Conservation (phyloP, 2,888 invertebrate genomes). For the Pilophorus perplexus region DNA sequence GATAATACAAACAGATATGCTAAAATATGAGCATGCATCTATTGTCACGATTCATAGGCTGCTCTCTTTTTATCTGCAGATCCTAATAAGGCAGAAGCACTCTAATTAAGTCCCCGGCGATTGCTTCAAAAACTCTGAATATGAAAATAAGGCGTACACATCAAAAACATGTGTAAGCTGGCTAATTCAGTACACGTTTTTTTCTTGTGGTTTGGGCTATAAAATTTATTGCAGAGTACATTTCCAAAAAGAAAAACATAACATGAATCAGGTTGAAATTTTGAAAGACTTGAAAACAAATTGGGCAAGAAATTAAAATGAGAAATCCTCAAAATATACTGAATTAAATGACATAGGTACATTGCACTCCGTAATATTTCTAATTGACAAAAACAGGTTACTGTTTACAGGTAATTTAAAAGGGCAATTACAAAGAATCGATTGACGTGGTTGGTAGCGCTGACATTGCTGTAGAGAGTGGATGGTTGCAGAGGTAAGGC, state of each 20-base stretch:
- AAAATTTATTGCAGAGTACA: constrained; percentile 6
- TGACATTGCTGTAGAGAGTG: too few relatives aligned
- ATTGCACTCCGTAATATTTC: constrained; percentile 23
- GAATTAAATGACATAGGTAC: constrained; percentile 28
- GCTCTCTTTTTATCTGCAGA: constrained; percentile 33
- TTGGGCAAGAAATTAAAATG: too few relatives aligned
- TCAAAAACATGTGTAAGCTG: constrained; percentile 25
- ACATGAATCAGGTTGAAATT: background rate
- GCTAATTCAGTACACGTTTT: constrained; percentile 15
- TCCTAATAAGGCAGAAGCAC: constrained; percentile 35
- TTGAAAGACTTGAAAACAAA: too few relatives aligned
- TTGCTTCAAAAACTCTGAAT: constrained; percentile 21
- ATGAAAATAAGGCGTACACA: constrained; percentile 31
- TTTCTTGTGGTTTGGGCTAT: constrained; percentile 7
- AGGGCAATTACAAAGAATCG: constrained; percentile 8
- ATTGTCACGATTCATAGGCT: constrained; percentile 32
- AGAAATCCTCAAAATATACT: background rate
- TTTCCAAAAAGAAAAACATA: background rate
- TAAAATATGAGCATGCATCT: constrained; percentile 36
- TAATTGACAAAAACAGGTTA: constrained; percentile 26
- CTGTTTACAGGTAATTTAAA: constrained; percentile 14
- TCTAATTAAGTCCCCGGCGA: constrained; percentile 17
- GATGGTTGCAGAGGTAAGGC: too few relatives aligned
- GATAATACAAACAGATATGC: constrained; percentile 32
- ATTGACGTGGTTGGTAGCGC: too few relatives aligned